These are phyloP conservation scores for Oophaga sylvatica DNA, from an alignment of 2,797 vertebrate genomes.

Conservation along the genomic window DNA sequence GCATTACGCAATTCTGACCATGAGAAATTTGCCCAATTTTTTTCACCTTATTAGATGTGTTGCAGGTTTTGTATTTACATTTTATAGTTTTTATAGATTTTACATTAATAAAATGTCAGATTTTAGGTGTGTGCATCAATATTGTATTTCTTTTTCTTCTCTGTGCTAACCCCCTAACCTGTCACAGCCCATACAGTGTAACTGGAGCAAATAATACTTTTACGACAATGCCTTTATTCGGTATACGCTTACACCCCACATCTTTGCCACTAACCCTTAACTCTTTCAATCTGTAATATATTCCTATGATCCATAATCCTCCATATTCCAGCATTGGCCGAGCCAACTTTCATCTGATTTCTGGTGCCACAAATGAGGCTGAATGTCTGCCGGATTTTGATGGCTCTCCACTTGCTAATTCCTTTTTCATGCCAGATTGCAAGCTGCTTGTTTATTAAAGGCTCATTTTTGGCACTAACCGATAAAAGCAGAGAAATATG, in stretches of 20 bases:
- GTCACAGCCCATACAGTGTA: too few species aligned
- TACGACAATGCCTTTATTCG: neutral
- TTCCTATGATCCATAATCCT: conserved; percentile 18
- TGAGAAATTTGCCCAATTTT: too few species aligned
- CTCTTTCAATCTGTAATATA: neutral
- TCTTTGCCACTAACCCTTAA: neutral
- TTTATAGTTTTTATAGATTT: too few species aligned
- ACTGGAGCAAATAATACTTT: too few species aligned
- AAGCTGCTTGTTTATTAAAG: conserved; percentile 44
- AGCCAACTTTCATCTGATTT: conserved; percentile 43
- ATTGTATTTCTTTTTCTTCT: too few species aligned
- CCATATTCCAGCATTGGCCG: neutral
- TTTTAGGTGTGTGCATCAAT: too few species aligned
- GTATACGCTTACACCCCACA: neutral
- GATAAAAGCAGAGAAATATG: conserved; percentile 43
- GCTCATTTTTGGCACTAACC: conserved; percentile 51
- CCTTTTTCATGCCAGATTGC: conserved; percentile 24
- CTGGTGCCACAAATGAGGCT: conserved; percentile 56
- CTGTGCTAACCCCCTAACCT: too few species aligned
- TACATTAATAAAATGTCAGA: too few species aligned
- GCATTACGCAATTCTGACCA: too few species aligned
- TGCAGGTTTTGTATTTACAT: too few species aligned
- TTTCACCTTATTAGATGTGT: too few species aligned
- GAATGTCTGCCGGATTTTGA: conserved; percentile 25
- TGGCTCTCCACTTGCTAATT: conserved; percentile 53